A percentile compares a stretch with the other conserved stretches of the same genome.
Evolutionary conservation across 2,888 invertebrate genomes (phyloP).

Genomic region (Conchocele bisecta): DNA sequence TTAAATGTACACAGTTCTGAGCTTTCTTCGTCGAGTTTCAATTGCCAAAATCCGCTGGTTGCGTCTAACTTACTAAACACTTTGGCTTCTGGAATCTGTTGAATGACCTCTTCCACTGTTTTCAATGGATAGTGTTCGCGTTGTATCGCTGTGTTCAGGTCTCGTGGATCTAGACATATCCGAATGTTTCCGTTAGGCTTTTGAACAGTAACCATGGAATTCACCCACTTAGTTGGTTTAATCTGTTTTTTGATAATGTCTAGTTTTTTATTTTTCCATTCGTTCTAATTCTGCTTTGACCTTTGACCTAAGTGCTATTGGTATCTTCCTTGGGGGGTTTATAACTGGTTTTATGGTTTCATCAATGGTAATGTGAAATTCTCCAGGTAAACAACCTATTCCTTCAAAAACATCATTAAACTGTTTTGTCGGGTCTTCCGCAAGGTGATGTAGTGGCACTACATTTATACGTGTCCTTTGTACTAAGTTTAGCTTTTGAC

Average conservation of each 20-base stretch:
- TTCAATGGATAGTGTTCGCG: slow-evolving; percentile 27
- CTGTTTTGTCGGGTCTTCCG: slow-evolving; percentile 7
- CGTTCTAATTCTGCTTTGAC: slow-evolving; percentile 43
- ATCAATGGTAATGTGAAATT: slow-evolving; percentile 20
- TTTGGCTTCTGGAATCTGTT: not conserved
- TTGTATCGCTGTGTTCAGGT: slow-evolving; percentile 21
- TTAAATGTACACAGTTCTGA: slow-evolving; percentile 39
- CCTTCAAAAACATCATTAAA: slow-evolving; percentile 34
- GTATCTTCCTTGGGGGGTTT: too few relatives aligned
- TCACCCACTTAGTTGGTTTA: slow-evolving; percentile 43
- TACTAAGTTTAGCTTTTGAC: not conserved
- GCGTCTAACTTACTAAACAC: not conserved
- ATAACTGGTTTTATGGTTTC: too few relatives aligned
- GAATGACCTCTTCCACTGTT: slow-evolving; percentile 3
- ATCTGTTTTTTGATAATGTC: slow-evolving; percentile 44
- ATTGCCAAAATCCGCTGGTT: slow-evolving; percentile 5
- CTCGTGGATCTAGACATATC: slow-evolving; percentile 16
- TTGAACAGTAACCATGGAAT: slow-evolving; percentile 43
- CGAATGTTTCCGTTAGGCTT: slow-evolving; percentile 43
- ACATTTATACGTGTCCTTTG: not conserved
- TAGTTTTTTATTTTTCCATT: slow-evolving; percentile 38
- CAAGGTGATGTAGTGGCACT: not conserved
- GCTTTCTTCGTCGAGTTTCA: slow-evolving; percentile 26
- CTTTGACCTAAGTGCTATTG: slow-evolving; percentile 33
- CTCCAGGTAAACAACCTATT: slow-evolving; percentile 42